Base-by-base conservation (phyloP, 2,888 invertebrate genomes). In the Crocallis elinguaria region DNA sequence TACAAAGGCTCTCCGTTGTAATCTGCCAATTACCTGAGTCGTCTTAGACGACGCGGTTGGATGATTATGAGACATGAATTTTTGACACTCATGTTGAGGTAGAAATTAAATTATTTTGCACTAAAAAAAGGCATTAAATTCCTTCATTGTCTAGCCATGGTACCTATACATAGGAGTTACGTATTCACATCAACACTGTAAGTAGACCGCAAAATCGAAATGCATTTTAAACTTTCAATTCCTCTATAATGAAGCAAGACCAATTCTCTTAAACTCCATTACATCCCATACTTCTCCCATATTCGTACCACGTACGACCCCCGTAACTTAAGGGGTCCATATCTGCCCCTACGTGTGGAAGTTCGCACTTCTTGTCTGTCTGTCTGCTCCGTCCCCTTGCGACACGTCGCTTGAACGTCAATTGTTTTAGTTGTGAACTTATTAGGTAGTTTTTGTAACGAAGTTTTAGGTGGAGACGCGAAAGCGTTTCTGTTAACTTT, bases 361-460 rank as follows among this genome's bases (percentile, higher is more conserved):
- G 64, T 64, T 62, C 36, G 48, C 57, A 60, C 60, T 64, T 64
- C 64, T 64, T 64, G 62, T 57, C 60, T 49, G 56, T 57, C 58
- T 55, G 52, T 60, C 39, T 49, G 57, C 29, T 30, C 4, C 23
- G 23, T 27, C 51, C 36, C 38, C 45, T 35, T 2, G 17, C 39
- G 23, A 39, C 37, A 51, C 51, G 50, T 27, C 41, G 38, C 32
- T 48, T 30, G 43, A 32, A 51, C 56, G 38, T 41, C 54, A 52
- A 57, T 58, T 58, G 55, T 62, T 62, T 60, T 42, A 62, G 43
- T 54, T 53, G 6, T 27, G 37, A 57, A 56, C 49, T 52, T 52
- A 54, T 42, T 49, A 43, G 27, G 41, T 52, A 50, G 49, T 53
- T 53, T 49, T 39, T 37, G 13, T 45, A 49, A 53, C 35, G n/a